Evolutionary conservation across 2,797 vertebrate genomes (phyloP), one percentile per base, ranked within the genome.

Genomic region (Lepidocolaptes lacrymiger): DNA sequence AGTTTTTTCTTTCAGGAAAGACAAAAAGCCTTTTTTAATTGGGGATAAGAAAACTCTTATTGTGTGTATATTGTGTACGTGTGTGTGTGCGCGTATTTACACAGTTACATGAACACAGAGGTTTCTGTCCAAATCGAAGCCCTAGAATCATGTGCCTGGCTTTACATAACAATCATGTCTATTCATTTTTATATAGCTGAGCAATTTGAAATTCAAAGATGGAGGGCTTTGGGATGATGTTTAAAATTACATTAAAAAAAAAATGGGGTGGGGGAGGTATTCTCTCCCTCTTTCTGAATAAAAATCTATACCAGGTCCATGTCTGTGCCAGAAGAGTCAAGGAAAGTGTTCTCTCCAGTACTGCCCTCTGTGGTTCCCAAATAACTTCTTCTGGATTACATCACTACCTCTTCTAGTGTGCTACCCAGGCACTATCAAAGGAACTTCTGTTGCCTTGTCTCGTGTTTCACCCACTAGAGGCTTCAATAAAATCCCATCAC

Each of bases 401-500:
- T 46, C 5, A 6, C 67, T 74, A 26, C 59, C 63, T 89, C 85
- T 90, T 79, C 67, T 71, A 91, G 88, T 2, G 17, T 49, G 63
- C 71, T 79, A 87, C 37, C 22, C 61, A 88, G 88, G 59, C 80
- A 82, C 64, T 81, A 94, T 88, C 75, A 92, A 93, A 94, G 56
- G 37, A 91, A 52, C 63, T 94, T 78, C 91, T 84, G 51, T 56
- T 95, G 93, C 83, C 80, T 82, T 46, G 74, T 88, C 85, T 88
- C 9, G 0, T 63, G 63, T 88, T 95, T 94, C 83, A 92, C 77
- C 74, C 88, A 93, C 80, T 82, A 89, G 71, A 88, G 91, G 67
- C 63, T 82, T 95, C 89, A 91, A 83, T 73, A 80, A 96, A 96
- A 56, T 93, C 79, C 75, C 78, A 71, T 73, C 72, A 67, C 51